Evolutionary conservation across 2,113 vertebrate species (phyloP).

Genomic region (Melanerpes aurifrons): DNA sequence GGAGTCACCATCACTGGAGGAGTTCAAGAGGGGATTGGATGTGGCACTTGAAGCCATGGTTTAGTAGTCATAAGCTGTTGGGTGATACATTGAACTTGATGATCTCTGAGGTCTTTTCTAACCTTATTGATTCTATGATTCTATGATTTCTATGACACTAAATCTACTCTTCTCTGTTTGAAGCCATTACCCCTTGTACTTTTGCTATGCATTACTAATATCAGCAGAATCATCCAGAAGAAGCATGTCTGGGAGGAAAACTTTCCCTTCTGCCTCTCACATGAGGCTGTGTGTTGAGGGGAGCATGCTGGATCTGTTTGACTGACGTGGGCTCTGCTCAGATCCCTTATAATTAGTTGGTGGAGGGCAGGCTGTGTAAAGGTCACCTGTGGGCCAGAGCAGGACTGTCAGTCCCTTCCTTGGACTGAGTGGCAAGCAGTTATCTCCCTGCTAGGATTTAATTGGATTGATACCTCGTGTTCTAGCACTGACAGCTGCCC

Average conservation of each 20-base stretch:
- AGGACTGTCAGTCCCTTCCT: conserved; percentile 10
- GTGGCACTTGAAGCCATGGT: too few relatives aligned
- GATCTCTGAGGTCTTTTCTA: too few relatives aligned
- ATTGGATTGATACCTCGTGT: conserved; percentile 40
- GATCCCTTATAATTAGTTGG: neutral
- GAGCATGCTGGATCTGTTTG: neutral
- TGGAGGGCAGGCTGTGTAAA: neutral
- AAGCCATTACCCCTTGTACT: neutral
- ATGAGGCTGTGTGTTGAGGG: neutral
- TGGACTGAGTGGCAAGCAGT: conserved; percentile 39
- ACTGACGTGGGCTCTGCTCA: neutral
- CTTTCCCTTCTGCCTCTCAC: neutral
- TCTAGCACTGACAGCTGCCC: conserved; percentile 37
- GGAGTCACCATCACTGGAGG: too few relatives aligned
- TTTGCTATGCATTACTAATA: neutral
- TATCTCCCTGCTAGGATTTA: conserved; percentile 39
- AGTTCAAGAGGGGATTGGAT: too few relatives aligned
- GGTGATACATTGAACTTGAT: too few relatives aligned
- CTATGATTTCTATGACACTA: too few relatives aligned
- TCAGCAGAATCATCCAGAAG: neutral
- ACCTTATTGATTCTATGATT: too few relatives aligned
- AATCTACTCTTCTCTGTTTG: too few relatives aligned
- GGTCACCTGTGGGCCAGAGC: conserved; percentile 12
- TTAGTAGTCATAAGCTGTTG: too few relatives aligned
- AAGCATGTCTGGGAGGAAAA: neutral